phyloP scores from a whole-genome alignment of 1,140 invertebrate genomes.

The Drosophila grimshawi region DNA sequence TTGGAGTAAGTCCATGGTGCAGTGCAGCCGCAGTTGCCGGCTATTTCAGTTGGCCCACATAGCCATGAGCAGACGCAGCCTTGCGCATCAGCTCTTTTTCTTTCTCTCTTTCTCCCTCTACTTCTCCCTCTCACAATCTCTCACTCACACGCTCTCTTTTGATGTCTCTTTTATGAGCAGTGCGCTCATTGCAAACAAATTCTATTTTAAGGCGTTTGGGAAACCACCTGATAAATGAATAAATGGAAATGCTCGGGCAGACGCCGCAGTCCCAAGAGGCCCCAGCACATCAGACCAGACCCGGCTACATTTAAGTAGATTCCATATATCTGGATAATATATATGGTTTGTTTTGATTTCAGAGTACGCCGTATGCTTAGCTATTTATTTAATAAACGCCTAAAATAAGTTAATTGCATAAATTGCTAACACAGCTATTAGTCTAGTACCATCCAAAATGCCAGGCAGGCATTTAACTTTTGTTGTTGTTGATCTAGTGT shows the following conservation, averaged over 20 bases:
- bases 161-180: neutral
- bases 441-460: neutral
- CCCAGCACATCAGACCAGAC: slow-evolving; percentile 4
- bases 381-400: slow-evolving; percentile 50
- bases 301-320: slow-evolving; percentile 7
- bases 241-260: slow-evolving; percentile 50
- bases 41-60: slow-evolving; percentile 76
- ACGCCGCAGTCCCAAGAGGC: slow-evolving; percentile 15
- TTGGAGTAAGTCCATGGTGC: slow-evolving; percentile 29
- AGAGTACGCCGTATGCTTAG: slow-evolving; percentile 11
- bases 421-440: slow-evolving; percentile 11
- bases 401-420: slow-evolving; percentile 30
- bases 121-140: neutral
- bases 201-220: slow-evolving; percentile 77
- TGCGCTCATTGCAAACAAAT: slow-evolving; percentile 69
- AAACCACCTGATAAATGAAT: slow-evolving; percentile 78
- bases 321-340: neutral
- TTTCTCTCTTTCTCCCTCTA: neutral
- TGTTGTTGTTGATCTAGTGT: slow-evolving; percentile 32
- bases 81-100: neutral
- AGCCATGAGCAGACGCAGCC: slow-evolving; percentile 26
- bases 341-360: slow-evolving; percentile 54
- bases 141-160: neutral
- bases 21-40: slow-evolving; percentile 53
- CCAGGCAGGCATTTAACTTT: slow-evolving; percentile 17